A percentile compares a stretch with the other conserved stretches of the same genome.
Evolutionary conservation across 2,888 invertebrate species (phyloP).

Genomic region (Diloba caeruleocephala): DNA sequence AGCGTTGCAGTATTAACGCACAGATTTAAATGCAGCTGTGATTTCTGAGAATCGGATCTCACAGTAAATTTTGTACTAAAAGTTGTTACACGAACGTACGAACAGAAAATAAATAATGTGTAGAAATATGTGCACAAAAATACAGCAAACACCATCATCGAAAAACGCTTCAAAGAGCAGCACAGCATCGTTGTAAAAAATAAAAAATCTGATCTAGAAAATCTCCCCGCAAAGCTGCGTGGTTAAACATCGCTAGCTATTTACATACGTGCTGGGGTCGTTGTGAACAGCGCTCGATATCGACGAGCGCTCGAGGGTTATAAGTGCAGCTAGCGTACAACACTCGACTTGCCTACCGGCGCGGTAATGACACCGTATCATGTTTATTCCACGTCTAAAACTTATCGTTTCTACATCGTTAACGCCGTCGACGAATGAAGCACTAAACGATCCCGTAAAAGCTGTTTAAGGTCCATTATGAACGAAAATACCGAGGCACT

Average conservation of each 20-base stretch:
- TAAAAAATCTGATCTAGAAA: slow-evolving; percentile 57
- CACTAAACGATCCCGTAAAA: slow-evolving; percentile 74
- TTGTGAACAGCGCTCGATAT: slow-evolving; percentile 53
- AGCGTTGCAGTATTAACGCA: slow-evolving; percentile 14
- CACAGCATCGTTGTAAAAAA: slow-evolving; percentile 47
- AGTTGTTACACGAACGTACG: slow-evolving; percentile 10
- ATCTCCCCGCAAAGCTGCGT: slow-evolving; percentile 54
- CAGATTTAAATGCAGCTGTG: slow-evolving; percentile 9
- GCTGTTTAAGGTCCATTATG: slow-evolving; percentile 78
- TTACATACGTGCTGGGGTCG: slow-evolving; percentile 48
- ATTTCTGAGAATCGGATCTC: slow-evolving; percentile 6
- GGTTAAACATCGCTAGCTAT: slow-evolving; percentile 59
- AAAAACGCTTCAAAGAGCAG: slow-evolving; percentile 60
- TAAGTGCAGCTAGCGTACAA: slow-evolving; percentile 53
- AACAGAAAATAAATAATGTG: slow-evolving; percentile 15
- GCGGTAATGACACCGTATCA: slow-evolving; percentile 65
- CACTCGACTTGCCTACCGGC: slow-evolving; percentile 29
- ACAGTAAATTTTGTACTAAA: not conserved
- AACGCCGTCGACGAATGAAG: slow-evolving; percentile 72
- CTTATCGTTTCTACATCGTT: slow-evolving; percentile 81
- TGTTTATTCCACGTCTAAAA: slow-evolving; percentile 73
- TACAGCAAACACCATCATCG: slow-evolving; percentile 63
- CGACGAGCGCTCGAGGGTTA: slow-evolving; percentile 53
- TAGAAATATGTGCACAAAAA: slow-evolving; percentile 34
- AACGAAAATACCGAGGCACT: slow-evolving; percentile 71